Base-by-base conservation (phyloP, 2,113 vertebrate genomes). In the Camelus bactrianus region DNA sequence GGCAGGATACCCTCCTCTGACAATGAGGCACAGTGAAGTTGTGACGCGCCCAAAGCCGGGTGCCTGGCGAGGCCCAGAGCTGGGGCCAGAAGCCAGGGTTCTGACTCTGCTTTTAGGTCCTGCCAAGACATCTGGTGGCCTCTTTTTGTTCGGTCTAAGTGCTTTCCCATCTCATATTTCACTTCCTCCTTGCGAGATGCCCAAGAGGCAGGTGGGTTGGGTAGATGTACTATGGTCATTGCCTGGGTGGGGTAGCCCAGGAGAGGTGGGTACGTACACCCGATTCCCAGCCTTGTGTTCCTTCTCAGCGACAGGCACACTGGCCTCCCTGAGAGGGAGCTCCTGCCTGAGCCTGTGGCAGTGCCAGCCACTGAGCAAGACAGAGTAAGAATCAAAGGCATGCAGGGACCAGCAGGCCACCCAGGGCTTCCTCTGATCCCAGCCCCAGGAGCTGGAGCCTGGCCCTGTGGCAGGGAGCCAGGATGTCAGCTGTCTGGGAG, bases 371-470 rank as follows among this genome's bases (percentile, higher is more conserved):
- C 83, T 94, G 48, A 93, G 90, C 4, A 5, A 19, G 42, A 56
- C 0, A 4, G 3, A 88, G 48, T 12, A 50, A 50, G 50, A 24
- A 77, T 93, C 85, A 85, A 73, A 92, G 80, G 58, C 48, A 89
- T 50, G 76, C 89, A 16, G 92, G 52, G 79, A 22, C 76, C 86
- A 62, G 94, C 77, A 77, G 80, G 76, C 92, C 35, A 19, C 72
- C 69, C 56, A 10, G 38, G 73, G 92, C 35, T 64, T 35, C 85
- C 92, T 97, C 79, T 97, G 94, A 97, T 95, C 70, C 5, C 73
- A 10, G 54, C 35, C 56, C 72, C 70, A 6, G 17, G 73, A 75
- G 87, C 69, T 52, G 67, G 65, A 80, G 46, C 38, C 28, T 1
- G 3, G 86, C 69, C 56, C 64, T 6, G 54, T 13, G 15, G 93